These are phyloP conservation scores for Syngnathoides biaculeatus DNA, from an alignment of 2,113 vertebrate species.

Conservation along the genomic window DNA sequence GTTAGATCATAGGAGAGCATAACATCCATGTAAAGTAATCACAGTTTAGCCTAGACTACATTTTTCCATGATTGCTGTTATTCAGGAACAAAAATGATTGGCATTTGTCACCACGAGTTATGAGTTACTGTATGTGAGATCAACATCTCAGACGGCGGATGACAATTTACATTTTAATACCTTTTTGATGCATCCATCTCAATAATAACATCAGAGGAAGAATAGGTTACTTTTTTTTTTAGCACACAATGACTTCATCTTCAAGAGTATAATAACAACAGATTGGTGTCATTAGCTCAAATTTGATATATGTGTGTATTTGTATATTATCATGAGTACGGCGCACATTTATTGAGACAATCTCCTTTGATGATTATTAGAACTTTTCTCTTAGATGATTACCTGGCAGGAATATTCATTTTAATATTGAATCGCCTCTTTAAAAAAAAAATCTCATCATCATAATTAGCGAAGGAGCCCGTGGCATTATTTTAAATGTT, in stretches of 20 bases:
- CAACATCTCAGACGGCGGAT: not conserved
- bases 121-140: not conserved
- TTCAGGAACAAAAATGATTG: not conserved
- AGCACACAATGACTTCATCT: not conserved
- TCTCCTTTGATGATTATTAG: slow-evolving; percentile 3
- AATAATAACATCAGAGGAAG: not conserved
- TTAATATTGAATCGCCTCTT: not conserved
- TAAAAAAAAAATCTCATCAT: not conserved
- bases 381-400: not conserved
- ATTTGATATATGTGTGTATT: not conserved
- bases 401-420: not conserved
- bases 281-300: not conserved
- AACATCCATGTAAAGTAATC: too few relatives aligned
- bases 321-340: not conserved
- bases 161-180: not conserved
- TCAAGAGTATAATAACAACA: not conserved
- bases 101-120: not conserved
- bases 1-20: too few relatives aligned
- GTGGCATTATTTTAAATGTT: not conserved
- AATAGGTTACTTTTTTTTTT: not conserved
- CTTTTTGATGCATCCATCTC: not conserved
- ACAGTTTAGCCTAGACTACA: too few relatives aligned
- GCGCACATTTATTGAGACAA: not conserved
- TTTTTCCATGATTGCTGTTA: too few relatives aligned
- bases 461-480: not conserved